These are phyloP conservation scores for Thunnus maccoyii DNA, from an alignment of 2,113 vertebrate species.

Conservation along the genomic window DNA sequence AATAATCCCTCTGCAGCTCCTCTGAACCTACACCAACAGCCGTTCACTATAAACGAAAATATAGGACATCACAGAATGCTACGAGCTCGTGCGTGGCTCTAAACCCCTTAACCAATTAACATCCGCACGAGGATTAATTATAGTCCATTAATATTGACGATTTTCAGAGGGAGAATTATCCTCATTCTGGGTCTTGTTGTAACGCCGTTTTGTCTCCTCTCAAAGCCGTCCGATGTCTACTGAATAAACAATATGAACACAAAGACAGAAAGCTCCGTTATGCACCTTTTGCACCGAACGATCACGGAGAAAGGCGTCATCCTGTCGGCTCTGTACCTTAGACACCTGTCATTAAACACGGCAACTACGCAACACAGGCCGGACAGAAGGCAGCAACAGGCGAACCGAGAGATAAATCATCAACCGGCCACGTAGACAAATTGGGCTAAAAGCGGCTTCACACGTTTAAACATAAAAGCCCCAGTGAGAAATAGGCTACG, in stretches of 20 bases:
- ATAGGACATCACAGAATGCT: constrained; percentile 42
- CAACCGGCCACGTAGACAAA: constrained; percentile 14
- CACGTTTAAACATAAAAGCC: constrained; percentile 34
- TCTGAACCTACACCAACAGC: constrained; percentile 36
- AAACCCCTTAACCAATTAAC: constrained; percentile 60
- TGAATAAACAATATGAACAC: constrained; percentile 37
- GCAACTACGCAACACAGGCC: neutral
- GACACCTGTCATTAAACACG: constrained; percentile 70
- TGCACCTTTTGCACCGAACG: constrained; percentile 50
- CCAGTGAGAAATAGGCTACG: constrained; percentile 60
- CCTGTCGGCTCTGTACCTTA: constrained; percentile 56
- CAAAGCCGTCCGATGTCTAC: neutral
- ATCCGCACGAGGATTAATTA: constrained; percentile 47
- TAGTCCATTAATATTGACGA: constrained; percentile 19
- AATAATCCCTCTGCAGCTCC: constrained; percentile 31
- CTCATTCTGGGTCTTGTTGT: constrained; percentile 23
- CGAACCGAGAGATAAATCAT: constrained; percentile 4
- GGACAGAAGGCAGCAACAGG: constrained; percentile 1
- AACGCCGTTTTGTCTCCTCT: neutral
- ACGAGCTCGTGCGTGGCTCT: constrained; percentile 15
- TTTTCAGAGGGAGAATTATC: neutral
- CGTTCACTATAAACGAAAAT: constrained; percentile 23
- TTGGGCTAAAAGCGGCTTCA: neutral
- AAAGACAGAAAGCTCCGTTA: constrained; percentile 52
- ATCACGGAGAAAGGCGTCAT: constrained; percentile 68